Percentiles rank a stretch among this genome's conserved stretches.
Conservation (phyloP, 2,113 vertebrate species). For the Turdus rufiventris region DNA sequence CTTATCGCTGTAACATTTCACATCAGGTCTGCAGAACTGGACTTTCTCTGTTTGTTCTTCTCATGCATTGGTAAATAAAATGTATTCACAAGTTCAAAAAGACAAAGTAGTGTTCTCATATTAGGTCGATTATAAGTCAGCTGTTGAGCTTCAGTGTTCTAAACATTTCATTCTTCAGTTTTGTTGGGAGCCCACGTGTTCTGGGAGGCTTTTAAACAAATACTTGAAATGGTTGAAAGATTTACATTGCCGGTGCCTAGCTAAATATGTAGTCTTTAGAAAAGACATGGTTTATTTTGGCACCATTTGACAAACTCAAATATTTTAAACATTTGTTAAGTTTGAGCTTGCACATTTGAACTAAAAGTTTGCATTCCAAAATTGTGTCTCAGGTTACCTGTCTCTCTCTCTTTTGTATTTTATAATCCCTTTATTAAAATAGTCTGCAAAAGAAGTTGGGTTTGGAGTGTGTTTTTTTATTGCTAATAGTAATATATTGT, state of each 20-base stretch:
- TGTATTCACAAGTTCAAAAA: slow-evolving; percentile 20
- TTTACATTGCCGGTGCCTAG: slow-evolving; percentile 77
- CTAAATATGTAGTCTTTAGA: slow-evolving; percentile 82
- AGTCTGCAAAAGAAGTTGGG: slow-evolving; percentile 21
- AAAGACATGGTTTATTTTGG: slow-evolving; percentile 83
- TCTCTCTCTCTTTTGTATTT: slow-evolving; percentile 60
- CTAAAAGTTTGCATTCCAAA: slow-evolving; percentile 72
- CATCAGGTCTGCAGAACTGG: not conserved
- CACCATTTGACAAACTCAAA: slow-evolving; percentile 78
- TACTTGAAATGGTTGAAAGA: slow-evolving; percentile 81
- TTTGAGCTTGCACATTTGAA: slow-evolving; percentile 82
- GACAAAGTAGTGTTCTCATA: slow-evolving; percentile 36
- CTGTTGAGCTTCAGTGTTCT: slow-evolving; percentile 67
- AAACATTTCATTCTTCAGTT: slow-evolving; percentile 71
- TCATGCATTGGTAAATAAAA: slow-evolving; percentile 52
- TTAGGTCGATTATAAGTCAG: slow-evolving; percentile 61
- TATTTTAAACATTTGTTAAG: slow-evolving; percentile 86
- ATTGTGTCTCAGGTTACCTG: slow-evolving; percentile 74
- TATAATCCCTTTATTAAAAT: slow-evolving; percentile 73
- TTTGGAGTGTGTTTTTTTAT: not conserved
- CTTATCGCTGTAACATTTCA: not conserved
- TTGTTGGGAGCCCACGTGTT: slow-evolving; percentile 73
- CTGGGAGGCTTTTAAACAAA: slow-evolving; percentile 80
- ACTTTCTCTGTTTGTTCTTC: slow-evolving; percentile 47
- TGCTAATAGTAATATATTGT: slow-evolving; percentile 11